phyloP scores from a whole-genome alignment of 2,888 invertebrate genomes.

The Subacronicta megacephala region DNA sequence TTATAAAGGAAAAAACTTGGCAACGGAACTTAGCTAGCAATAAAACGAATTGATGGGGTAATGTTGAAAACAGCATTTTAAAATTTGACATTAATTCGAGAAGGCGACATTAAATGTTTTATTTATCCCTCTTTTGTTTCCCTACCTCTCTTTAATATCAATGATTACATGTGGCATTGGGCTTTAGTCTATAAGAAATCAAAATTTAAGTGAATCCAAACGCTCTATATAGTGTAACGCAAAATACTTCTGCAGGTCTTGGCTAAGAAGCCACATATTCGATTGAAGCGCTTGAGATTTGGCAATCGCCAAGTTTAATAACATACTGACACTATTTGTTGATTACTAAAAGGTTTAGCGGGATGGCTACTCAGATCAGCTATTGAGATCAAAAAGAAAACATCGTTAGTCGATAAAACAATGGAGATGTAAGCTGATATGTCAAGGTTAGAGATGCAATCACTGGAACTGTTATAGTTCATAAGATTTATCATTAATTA shows the following conservation, averaged over 20 bases:
- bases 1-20: conserved; percentile 1
- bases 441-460: conserved; percentile 49
- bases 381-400: conserved; percentile 25
- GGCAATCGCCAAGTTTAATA: conserved; percentile 33
- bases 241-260: conserved; percentile 18
- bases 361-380: conserved; percentile 10
- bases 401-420: conserved; percentile 31
- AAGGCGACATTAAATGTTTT: too few species aligned
- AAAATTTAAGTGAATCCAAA: too few species aligned
- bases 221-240: conserved; percentile 6
- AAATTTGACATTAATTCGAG: too few species aligned
- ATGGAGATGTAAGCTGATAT: conserved; percentile 43
- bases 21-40: too few species aligned
- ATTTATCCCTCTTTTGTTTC: too few species aligned
- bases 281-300: conserved; percentile 34
- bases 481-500: conserved; percentile 50
- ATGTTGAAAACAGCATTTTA: too few species aligned
- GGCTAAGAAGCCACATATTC: conserved; percentile 19
- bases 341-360: conserved; percentile 21
- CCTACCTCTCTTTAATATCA: too few species aligned
- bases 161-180: too few species aligned
- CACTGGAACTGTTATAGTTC: conserved; percentile 36
- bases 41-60: too few species aligned
- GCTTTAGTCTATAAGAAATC: too few species aligned
- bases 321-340: conserved; percentile 38